These are phyloP conservation scores for Macrocentrus cingulum DNA, from an alignment of 1,140 invertebrate genomes.

Conservation along the genomic window DNA sequence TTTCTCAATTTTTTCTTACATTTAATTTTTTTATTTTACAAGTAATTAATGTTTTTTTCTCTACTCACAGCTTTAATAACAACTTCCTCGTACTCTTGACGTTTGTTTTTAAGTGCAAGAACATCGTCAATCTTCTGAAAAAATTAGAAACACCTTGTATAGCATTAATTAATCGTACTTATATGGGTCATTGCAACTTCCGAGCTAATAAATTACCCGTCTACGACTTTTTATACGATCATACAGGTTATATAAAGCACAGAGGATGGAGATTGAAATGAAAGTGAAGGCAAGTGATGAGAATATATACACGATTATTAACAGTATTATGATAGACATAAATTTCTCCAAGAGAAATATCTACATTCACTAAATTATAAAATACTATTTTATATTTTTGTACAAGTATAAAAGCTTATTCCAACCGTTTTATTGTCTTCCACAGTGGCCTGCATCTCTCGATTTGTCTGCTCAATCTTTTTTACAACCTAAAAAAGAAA, in stretches of 20 bases:
- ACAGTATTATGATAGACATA: too few species aligned
- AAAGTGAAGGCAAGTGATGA: too few species aligned
- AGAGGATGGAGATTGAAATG: too few species aligned
- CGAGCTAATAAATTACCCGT: background rate
- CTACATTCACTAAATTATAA: background rate
- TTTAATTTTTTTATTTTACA: too few species aligned
- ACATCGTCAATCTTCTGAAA: slow-evolving; percentile 43
- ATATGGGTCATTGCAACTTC: too few species aligned
- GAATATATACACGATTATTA: too few species aligned
- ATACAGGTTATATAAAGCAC: too few species aligned
- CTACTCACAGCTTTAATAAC: slow-evolving; percentile 41
- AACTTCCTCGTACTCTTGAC: slow-evolving; percentile 43
- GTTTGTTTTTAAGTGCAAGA: slow-evolving; percentile 41
- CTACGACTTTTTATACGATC: background rate
- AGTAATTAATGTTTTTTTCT: too few species aligned
- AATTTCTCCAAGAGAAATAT: too few species aligned
- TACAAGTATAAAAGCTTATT: slow-evolving; percentile 26
- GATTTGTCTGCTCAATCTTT: slow-evolving; percentile 44
- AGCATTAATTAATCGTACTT: too few species aligned
- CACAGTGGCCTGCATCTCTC: slow-evolving; percentile 37
- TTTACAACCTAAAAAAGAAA: slow-evolving; percentile 42
- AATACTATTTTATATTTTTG: too few species aligned
- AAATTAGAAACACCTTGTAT: slow-evolving; percentile 3
- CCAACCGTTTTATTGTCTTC: slow-evolving; percentile 45
- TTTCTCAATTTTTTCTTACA: too few species aligned